These are phyloP conservation scores for Dendrophyllia cribrosa DNA, from an alignment of 64 coral and sea anemone genomes.

Conservation along the genomic window DNA sequence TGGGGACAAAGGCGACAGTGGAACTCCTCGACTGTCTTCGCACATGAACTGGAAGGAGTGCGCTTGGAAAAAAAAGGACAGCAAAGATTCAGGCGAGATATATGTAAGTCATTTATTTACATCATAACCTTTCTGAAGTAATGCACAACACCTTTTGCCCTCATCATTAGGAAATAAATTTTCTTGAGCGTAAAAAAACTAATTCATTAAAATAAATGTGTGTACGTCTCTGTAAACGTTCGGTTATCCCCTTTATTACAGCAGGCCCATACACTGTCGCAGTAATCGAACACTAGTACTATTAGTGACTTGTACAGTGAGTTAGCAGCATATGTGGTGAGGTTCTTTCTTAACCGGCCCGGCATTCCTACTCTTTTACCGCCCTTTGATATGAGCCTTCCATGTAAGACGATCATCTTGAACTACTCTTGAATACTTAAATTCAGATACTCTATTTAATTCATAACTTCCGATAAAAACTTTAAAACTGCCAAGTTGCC, in stretches of 20 bases:
- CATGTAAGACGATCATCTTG: slow-evolving; percentile 26
- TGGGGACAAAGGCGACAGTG: background rate
- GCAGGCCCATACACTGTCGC: slow-evolving; percentile 31
- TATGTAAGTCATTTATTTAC: background rate
- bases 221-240: background rate
- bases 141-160: too few species aligned
- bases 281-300: slow-evolving; percentile 46
- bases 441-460: background rate
- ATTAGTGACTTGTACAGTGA: slow-evolving; percentile 13
- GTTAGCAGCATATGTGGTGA: too few species aligned
- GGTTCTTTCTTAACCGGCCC: background rate
- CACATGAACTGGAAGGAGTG: slow-evolving; percentile 25
- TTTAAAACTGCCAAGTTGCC: too few species aligned
- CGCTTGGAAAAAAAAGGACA: background rate
- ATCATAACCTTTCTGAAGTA: too few species aligned
- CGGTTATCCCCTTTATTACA: slow-evolving; percentile 19
- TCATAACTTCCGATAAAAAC: background rate
- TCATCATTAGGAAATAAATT: too few species aligned
- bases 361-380: slow-evolving; percentile 38
- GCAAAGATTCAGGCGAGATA: background rate
- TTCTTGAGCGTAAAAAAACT: too few species aligned
- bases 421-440: background rate
- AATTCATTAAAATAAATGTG: too few species aligned
- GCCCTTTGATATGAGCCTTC: slow-evolving; percentile 14
- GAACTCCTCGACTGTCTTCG: background rate